Base-by-base conservation (phyloP, 2,888 invertebrate species). In the Harmothoe impar region DNA sequence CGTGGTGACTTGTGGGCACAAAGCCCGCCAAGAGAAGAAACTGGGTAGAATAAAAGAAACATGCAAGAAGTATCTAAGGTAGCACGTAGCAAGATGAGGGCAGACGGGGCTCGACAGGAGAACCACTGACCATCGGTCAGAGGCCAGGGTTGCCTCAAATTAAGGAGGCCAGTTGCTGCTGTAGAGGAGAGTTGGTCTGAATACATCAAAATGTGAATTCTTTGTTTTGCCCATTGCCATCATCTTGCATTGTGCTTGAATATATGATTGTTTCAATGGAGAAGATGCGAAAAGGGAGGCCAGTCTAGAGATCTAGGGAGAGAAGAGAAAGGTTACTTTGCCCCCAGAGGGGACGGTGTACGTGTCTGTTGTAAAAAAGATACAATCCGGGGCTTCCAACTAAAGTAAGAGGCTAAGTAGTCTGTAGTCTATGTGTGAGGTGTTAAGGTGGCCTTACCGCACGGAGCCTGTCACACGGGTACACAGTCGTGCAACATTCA, bases 41-140 rank as follows among this genome's bases (percentile, higher is more conserved):
- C 90, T 54, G 68, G 89, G 89, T 25, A 85, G 29, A 91, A 89
- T n/a, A 29, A 89, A 43, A 91, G 91, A 29, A 78, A 72, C 54
- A 91, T 91, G 33, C 91, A 91, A n/a, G 62, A 91, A 89, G 68
- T 91, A 91, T 31, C 91, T 90, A 85, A 90, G 91, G 78, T 90
- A 86, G 25, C 62, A 90, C 91, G 78, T n/a, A 62, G 91, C 12
- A 43, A 81, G 43, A 62, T 62, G 62, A 62, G 3, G 43, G 43
- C 43, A 7, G 43, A 43, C 5, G 43, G 43, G 10, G 43, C n/a
- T n/a, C n/a, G n/a, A n/a, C n/a, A 43, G 1, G 43, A 43, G 43
- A 43, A 7, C 3, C 43, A 43, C 10, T n/a, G n/a, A n/a, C n/a
- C n/a, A n/a, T n/a, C n/a, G n/a, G n/a, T n/a, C n/a, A n/a, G n/a